Percentiles rank a stretch among this genome's conserved stretches.
These are phyloP conservation scores for Caenorhabditis uteleia DNA, from an alignment of 2,888 invertebrate species.

Conservation along the genomic window DNA sequence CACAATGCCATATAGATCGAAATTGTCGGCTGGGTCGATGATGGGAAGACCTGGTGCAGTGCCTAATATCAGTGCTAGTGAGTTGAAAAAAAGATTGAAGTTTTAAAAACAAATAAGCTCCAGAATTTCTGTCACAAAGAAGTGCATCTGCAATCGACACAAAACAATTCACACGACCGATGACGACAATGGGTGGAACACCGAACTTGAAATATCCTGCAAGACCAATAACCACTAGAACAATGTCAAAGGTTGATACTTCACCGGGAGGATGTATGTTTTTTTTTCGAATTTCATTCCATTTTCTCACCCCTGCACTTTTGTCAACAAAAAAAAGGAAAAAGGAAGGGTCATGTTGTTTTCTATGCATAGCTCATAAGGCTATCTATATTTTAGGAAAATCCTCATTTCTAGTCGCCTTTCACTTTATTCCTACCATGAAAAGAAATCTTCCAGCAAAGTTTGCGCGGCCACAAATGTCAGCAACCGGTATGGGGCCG, in stretches of 20 bases:
- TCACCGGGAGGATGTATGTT: constrained; percentile 35
- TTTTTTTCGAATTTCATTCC: no score
- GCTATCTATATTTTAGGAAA: no score
- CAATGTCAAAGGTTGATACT: constrained; percentile 18
- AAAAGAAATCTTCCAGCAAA: constrained; percentile 2
- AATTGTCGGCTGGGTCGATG: constrained; percentile 18
- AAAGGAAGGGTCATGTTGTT: no score
- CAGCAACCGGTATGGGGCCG: constrained; percentile 18
- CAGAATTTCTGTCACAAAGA: constrained; percentile 28
- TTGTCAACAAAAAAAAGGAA: no score
- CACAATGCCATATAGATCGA: constrained; percentile 11
- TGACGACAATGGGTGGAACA: not conserved
- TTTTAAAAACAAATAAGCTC: not conserved
- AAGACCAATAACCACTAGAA: constrained; percentile 1
- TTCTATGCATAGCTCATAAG: no score
- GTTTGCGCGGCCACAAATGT: constrained; percentile 7
- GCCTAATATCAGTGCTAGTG: constrained; percentile 17
- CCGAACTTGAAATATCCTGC: not conserved
- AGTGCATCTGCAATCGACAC: constrained; percentile 33
- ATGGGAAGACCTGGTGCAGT: no score
- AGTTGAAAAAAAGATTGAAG: not conserved
- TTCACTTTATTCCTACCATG: no score
- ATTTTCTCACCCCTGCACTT: no score
- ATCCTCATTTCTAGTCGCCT: no score
- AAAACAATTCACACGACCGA: constrained; percentile 16